Base-by-base conservation (phyloP, 1,140 invertebrate genomes). In the Zaprionus capensis region DNA sequence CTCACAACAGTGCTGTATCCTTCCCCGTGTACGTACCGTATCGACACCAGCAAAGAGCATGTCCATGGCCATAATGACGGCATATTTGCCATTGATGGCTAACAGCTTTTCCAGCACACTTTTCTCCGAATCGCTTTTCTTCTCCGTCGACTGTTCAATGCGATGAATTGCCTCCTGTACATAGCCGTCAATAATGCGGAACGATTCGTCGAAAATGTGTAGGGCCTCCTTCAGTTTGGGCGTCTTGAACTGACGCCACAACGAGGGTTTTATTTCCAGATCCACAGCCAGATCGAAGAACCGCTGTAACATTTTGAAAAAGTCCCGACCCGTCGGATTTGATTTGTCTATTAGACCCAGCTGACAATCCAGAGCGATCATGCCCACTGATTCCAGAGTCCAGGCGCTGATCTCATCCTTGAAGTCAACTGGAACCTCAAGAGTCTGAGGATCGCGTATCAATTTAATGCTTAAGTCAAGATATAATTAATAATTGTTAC, bases 31-130 rank as follows among this genome's bases (percentile, higher is more conserved):
- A 46, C 41, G n/a, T 93, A 96, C 95, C 70, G 96, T 97, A 92
- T 97, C 96, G 46, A 97, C 94, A 38, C 96, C 96, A 22, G 95
- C 96, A 44, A 96, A 93, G 36, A 97, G 78, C 94, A 96, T 95
- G 85, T 97, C 96, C 68, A 94, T 93, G 7, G 95, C 94, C 94
- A 97, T 95, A 3, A 94, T 93, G 15, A 93, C 80, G 0, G 95
- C 95, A 7, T 94, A 92, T 82, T 94, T 93, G 71, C 94, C 93
- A 80, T 96, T 94, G 17, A 94, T 94, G 78, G 93, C 93, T 1
- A 95, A 78, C 44, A 95, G 81, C 82, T 94, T 94, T 73, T 95
- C 94, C 24, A 96, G 82, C 56, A 96, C 92, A 81, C 94, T 94
- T 38, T 78, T 62, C 53, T 86, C 82, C 1, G 57, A 17, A 20